Conservation (phyloP, 2,888 invertebrate genomes). For the Scelioninae gen. 2 region DNA sequence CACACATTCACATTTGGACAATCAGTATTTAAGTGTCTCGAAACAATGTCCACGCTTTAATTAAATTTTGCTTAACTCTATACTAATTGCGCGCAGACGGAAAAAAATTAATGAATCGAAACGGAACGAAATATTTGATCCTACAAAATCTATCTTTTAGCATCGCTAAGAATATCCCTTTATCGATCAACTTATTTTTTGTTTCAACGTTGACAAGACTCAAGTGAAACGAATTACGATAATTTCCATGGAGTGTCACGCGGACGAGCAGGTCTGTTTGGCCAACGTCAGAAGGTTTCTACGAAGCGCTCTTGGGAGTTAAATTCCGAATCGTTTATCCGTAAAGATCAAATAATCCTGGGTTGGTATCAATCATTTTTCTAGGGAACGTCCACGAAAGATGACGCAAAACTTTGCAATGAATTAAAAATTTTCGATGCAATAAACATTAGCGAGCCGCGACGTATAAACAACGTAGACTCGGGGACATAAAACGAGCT, state of each 20-base stretch:
- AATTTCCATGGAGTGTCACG: neutral
- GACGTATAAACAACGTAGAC: no score
- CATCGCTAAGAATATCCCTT: no score
- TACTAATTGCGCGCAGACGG: no score
- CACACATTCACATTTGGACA: no score
- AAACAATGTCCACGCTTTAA: no score
- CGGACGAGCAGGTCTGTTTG: neutral
- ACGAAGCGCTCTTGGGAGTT: slow-evolving; percentile 2
- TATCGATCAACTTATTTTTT: no score
- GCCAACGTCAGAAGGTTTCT: slow-evolving; percentile 11
- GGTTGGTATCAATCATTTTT: neutral
- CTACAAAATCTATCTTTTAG: no score
- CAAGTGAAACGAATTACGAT: slow-evolving; percentile 8
- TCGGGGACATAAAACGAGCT: neutral
- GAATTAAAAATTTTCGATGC: neutral
- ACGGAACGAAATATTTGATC: no score
- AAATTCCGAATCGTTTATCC: slow-evolving; percentile 4
- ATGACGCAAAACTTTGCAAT: slow-evolving; percentile 1
- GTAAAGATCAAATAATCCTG: slow-evolving; percentile 7
- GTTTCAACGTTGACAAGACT: neutral
- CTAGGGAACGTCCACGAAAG: neutral
- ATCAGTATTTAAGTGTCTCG: no score
- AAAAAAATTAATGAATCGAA: no score
- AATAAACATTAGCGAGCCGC: slow-evolving; percentile 2
- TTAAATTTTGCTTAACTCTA: no score